Base-by-base conservation (phyloP, 2,113 vertebrate genomes). In the Bufo gargarizans region DNA sequence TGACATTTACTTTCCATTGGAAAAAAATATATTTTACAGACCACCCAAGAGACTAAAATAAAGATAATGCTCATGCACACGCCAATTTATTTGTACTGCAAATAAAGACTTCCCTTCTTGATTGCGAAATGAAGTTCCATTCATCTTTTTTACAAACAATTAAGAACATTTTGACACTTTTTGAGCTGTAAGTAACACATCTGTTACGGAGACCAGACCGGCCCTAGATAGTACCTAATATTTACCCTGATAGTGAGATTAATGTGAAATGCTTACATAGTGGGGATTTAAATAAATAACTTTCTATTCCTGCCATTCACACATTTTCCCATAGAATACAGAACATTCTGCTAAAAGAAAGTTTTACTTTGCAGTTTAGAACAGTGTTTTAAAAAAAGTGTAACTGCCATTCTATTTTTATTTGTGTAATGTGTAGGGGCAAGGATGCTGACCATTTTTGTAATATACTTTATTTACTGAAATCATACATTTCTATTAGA, bases 1-100 rank as follows among this genome's bases (percentile, higher is more conserved):
- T 61, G 84, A 86, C 45, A 86, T 86, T 77, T 86, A 76, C 61
- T 56, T 86, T 77, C 69, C 83, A 74, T 74, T 71, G 72, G 69
- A 74, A 59, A 61, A 85, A 77, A 86, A 49, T 59, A 22, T 58
- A 77, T 86, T n/a, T 84, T 58, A 22, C 71, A 65, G 84, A 86
- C 84, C 84, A 86, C 84, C 84, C 84, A 77, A 59, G 72, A 77
- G 43, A 49, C 72, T 12, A 77, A 77, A 76, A 59, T 72, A 84
- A 84, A 84, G 50, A 84, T 84, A 84, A 74, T 76, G 59, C 56
- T 84, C 50, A 71, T 8, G 53, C 16, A 45, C 22, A 9, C 58
- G 55, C 45, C 72, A 77, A 61, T 77, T 86, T 86, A 77, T 61
- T 77, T 77, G 50, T 85, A 85, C 69, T 85, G 13, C 49, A 85